Percentiles rank a stretch among this genome's conserved stretches.
Conservation (phyloP, 1,140 invertebrate species). For the Phortica variegata region DNA sequence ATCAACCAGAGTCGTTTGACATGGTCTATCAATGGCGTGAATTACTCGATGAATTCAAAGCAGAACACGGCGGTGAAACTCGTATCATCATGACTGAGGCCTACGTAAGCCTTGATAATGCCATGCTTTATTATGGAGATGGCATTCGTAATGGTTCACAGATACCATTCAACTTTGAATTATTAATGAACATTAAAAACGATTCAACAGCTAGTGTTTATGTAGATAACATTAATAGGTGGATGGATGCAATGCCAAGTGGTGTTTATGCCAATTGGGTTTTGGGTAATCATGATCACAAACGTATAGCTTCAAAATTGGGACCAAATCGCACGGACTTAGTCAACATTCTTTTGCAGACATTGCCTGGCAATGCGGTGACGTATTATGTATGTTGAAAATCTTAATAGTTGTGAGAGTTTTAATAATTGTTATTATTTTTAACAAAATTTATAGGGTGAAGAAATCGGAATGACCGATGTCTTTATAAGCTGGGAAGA, state of each 20-base stretch:
- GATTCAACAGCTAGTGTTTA: conserved; percentile 62
- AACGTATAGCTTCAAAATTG: conserved; percentile 62
- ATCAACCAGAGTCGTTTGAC: conserved; percentile 64
- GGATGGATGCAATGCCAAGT: conserved; percentile 63
- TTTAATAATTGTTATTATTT: no score
- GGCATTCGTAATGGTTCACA: conserved; percentile 60
- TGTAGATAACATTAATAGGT: conserved; percentile 60
- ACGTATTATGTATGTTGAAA: conserved; percentile 65
- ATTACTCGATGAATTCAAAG: conserved; percentile 59
- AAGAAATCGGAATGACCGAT: conserved; percentile 80
- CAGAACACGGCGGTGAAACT: conserved; percentile 43
- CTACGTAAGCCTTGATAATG: conserved; percentile 63
- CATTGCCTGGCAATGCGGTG: conserved; percentile 72
- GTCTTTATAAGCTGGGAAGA: conserved; percentile 61
- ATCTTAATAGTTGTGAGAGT: no score
- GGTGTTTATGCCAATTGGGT: conserved; percentile 65
- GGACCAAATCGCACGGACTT: conserved; percentile 66
- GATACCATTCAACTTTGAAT: conserved; percentile 70
- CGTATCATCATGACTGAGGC: conserved; percentile 74
- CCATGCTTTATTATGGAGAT: conserved; percentile 67
- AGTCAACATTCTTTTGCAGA: conserved; percentile 67
- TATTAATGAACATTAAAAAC: conserved; percentile 60
- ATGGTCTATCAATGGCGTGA: conserved; percentile 62
- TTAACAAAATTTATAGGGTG: no score
- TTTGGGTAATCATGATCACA: conserved; percentile 69